phyloP scores from a whole-genome alignment of 2,113 vertebrate species.

The Zeus faber region DNA sequence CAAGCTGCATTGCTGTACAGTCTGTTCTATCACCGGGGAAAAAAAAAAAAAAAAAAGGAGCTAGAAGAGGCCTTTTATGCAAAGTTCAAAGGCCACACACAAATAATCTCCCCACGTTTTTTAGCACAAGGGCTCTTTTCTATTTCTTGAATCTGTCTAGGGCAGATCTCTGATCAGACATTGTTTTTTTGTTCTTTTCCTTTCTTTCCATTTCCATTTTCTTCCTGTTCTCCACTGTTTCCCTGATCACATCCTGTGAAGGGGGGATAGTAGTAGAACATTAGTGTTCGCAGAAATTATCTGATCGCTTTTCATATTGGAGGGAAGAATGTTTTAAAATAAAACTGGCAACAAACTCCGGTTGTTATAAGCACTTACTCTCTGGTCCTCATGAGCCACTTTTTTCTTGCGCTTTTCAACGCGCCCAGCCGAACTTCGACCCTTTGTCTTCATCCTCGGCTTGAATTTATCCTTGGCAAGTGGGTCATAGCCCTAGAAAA shows the following conservation, averaged over 20 bases:
- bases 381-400: slow-evolving; percentile 79
- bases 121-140: slow-evolving; percentile 35
- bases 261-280: slow-evolving; percentile 7
- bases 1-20: not conserved
- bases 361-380: slow-evolving; percentile 64
- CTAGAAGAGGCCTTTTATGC: slow-evolving; percentile 26
- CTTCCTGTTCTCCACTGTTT: slow-evolving; percentile 59
- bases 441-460: slow-evolving; percentile 80
- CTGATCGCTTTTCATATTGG: no score
- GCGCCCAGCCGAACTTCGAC: slow-evolving; percentile 77
- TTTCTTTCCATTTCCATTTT: slow-evolving; percentile 45
- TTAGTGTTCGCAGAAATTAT: not conserved
- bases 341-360: no score
- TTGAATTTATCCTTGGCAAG: slow-evolving; percentile 74
- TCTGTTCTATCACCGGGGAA: slow-evolving; percentile 1
- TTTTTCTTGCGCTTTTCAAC: slow-evolving; percentile 82
- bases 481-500: slow-evolving; percentile 83
- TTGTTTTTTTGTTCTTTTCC: slow-evolving; percentile 30
- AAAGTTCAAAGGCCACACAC: slow-evolving; percentile 41
- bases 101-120: slow-evolving; percentile 12
- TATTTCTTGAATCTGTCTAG: slow-evolving; percentile 84
- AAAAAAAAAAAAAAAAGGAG: not conserved
- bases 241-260: slow-evolving; percentile 71
- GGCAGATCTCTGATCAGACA: slow-evolving; percentile 54
- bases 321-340: no score